Evolutionary conservation across 64 coral and sea anemone genomes (phyloP).

Genomic region (Actinia tenebrosa): DNA sequence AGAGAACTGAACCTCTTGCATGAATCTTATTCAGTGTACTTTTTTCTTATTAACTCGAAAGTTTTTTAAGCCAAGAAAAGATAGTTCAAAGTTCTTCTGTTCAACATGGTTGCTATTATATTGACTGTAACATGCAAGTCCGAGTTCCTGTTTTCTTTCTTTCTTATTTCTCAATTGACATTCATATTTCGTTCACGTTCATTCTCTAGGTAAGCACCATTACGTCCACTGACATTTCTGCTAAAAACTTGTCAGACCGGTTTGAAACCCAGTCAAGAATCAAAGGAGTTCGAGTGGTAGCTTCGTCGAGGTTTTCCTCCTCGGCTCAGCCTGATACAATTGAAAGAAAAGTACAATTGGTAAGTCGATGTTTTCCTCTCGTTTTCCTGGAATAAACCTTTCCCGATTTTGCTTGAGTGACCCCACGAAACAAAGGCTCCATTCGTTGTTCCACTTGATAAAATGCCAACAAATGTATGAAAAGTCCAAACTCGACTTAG

Average conservation of each 20-base stretch:
- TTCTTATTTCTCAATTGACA: background rate
- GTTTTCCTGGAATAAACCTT: background rate
- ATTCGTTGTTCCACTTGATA: too few relatives aligned
- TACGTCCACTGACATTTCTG: slow-evolving; percentile 64
- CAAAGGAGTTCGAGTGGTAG: slow-evolving; percentile 64
- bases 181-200: background rate
- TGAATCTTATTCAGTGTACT: too few relatives aligned
- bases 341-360: slow-evolving; percentile 74
- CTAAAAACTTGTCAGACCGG: slow-evolving; percentile 50
- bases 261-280: slow-evolving; percentile 71
- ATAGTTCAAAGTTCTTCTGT: too few relatives aligned
- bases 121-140: background rate
- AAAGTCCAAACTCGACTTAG: background rate
- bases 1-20: background rate
- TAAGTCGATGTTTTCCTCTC: background rate
- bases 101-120: background rate
- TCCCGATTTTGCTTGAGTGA: too few relatives aligned
- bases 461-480: too few relatives aligned
- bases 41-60: too few relatives aligned
- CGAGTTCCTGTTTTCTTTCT: background rate
- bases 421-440: too few relatives aligned
- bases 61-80: background rate
- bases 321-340: background rate
- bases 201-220: slow-evolving; percentile 74
- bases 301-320: slow-evolving; percentile 53